Conservation (phyloP, 1,140 invertebrate genomes). For the Anadara kagoshimensis region DNA sequence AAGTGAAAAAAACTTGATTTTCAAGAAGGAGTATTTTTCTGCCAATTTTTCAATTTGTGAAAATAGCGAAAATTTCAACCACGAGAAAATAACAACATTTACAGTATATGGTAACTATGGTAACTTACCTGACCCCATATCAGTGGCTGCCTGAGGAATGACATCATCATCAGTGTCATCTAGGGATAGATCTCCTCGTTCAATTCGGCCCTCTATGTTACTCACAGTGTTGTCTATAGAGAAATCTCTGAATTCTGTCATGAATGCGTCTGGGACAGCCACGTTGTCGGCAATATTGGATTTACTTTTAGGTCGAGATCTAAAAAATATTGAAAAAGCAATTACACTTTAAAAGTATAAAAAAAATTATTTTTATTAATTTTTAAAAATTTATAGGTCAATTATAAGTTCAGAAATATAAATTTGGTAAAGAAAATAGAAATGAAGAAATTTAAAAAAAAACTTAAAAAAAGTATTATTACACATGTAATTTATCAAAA, state of each 20-base stretch:
- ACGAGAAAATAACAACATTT: too few species aligned
- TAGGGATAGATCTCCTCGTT: conserved; percentile 33
- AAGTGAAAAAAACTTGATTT: too few species aligned
- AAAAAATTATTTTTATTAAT: background rate
- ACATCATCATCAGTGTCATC: conserved; percentile 64
- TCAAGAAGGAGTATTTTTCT: too few species aligned
- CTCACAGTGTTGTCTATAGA: conserved; percentile 59
- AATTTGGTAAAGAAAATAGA: background rate
- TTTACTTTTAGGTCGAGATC: conserved; percentile 33
- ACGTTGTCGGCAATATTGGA: conserved; percentile 61
- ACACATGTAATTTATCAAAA: too few species aligned
- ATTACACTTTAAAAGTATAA: too few species aligned
- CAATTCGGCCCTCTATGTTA: conserved; percentile 57
- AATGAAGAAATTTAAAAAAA: background rate
- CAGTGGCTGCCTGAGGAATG: conserved; percentile 62
- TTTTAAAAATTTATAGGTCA: background rate
- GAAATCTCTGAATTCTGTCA: conserved; percentile 63
- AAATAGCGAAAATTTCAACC: too few species aligned
- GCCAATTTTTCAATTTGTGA: too few species aligned
- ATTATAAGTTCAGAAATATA: background rate
- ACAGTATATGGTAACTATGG: too few species aligned
- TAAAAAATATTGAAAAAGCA: background rate
- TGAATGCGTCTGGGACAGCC: conserved; percentile 61
- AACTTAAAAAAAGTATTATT: too few species aligned
- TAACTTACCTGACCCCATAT: conserved; percentile 68